Evolutionary conservation across 1,140 invertebrate genomes (phyloP), one percentile per base, ranked within the genome.

Genomic region (Panagrolaimus sp.): DNA sequence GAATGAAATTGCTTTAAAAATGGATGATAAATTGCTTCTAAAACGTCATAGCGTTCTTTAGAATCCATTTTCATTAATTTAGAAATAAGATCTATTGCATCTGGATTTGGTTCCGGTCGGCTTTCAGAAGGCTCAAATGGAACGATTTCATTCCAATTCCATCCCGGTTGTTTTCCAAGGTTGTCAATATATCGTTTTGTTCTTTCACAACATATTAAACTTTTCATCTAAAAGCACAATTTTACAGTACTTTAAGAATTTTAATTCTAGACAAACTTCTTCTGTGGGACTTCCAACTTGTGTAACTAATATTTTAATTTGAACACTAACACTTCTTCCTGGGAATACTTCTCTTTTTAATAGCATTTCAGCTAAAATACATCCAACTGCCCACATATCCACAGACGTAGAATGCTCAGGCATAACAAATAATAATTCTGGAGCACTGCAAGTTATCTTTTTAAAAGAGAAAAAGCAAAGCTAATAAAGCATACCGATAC

Each of bases 331-430:
- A 72, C 77, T 81, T 71, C 79, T 45, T 38, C 96, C 96, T 25
- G 95, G 95, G 85, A 99, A 99, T 31, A 99, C 87, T 75, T 98
- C 98, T 70, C 93, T 87, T 66, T 96, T 86, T 48, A 93, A 91
- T 1, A 98, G 87, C 46, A 98, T 88, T 84, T 98, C 96, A 11
- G 93, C 95, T 82, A 98, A 96, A 79, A 98, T 98, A 84, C 95
- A 98, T 8, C 95, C 96, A 38, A 97, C 93, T 47, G 92, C 94
- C 96, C 95, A 98, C n/a, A 98, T 91, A 83, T 98, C 95, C 43
- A 98, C 92, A 83, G 1, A 65, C 13, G 74, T 74, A 14, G 62
- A 71, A 38, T 74, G 72, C 91, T 96, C 7, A 92, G 96, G 85
- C 97, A 98, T 85, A 92, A 87, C 84, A 25, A 98, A 88, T 92